phyloP scores from a whole-genome alignment of 2,797 vertebrate species.

The Trachops cirrhosus region DNA sequence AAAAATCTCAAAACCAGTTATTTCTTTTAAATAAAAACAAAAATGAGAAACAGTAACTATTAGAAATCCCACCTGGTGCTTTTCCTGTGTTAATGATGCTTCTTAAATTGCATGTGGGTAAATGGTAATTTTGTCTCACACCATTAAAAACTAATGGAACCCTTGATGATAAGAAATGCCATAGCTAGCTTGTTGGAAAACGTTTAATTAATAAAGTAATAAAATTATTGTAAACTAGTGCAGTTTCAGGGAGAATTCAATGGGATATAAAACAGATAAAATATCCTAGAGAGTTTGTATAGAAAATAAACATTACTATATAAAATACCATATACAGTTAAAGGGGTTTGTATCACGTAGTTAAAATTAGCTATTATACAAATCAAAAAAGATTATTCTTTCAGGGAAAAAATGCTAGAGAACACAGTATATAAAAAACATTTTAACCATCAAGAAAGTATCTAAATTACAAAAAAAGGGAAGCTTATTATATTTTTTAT shows the following conservation, averaged over 20 bases:
- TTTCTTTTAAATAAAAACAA: conserved; percentile 89
- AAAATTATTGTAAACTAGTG: conserved; percentile 91
- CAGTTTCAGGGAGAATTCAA: conserved; percentile 88
- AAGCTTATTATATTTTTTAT: neutral
- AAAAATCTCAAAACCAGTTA: conserved; percentile 80
- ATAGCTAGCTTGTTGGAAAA: conserved; percentile 91
- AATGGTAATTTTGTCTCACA: conserved; percentile 90
- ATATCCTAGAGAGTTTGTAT: conserved; percentile 82
- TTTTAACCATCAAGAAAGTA: conserved; percentile 52
- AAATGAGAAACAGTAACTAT: conserved; percentile 88
- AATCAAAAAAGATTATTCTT: conserved; percentile 69
- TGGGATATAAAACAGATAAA: conserved; percentile 88
- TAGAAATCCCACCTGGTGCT: conserved; percentile 91
- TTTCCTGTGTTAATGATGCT: conserved; percentile 88
- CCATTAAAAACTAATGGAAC: conserved; percentile 92
- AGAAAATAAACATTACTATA: conserved; percentile 83
- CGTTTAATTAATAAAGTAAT: conserved; percentile 92
- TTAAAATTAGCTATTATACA: conserved; percentile 72
- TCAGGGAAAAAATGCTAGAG: neutral
- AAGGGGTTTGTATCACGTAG: conserved; percentile 44
- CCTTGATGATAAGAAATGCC: conserved; percentile 91
- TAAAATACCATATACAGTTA: conserved; percentile 81
- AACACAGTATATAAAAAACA: conserved; percentile 46
- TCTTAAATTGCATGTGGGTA: conserved; percentile 90
- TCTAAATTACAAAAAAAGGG: conserved; percentile 33